These are phyloP conservation scores for Deilephila porcellus DNA, from an alignment of 2,888 invertebrate genomes.

Conservation along the genomic window DNA sequence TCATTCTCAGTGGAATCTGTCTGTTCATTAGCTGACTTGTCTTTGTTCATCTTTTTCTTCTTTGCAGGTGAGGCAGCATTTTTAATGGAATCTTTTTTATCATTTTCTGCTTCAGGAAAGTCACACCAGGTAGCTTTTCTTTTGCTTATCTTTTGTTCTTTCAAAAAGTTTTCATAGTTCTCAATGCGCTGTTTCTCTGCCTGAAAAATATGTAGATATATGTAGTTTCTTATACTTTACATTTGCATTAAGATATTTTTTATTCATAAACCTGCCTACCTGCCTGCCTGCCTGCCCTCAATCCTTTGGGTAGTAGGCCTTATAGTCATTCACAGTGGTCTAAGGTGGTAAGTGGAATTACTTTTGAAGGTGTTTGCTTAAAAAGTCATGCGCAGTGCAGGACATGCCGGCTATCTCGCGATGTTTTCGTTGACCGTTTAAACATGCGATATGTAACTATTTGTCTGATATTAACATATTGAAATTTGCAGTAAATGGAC, in stretches of 20 bases:
- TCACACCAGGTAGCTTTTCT: slow-evolving; percentile 83
- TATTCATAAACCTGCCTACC: too few species aligned
- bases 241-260: too few species aligned
- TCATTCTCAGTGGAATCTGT: background rate
- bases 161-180: slow-evolving; percentile 81
- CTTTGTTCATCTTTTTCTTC: slow-evolving; percentile 52
- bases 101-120: slow-evolving; percentile 71
- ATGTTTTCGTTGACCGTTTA: background rate
- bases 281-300: too few species aligned
- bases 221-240: too few species aligned
- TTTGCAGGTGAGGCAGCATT: slow-evolving; percentile 39
- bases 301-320: too few species aligned
- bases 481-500: too few species aligned
- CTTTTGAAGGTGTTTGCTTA: too few species aligned
- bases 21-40: slow-evolving; percentile 35
- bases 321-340: too few species aligned
- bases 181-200: slow-evolving; percentile 79
- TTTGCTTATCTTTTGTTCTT: slow-evolving; percentile 76
- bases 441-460: background rate
- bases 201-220: slow-evolving; percentile 52
- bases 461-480: too few species aligned
- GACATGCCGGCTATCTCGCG: too few species aligned
- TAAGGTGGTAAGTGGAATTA: too few species aligned
- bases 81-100: slow-evolving; percentile 25
- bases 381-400: too few species aligned